Evolutionary conservation across 2,113 vertebrate species (phyloP).

Genomic region (Hyaena hyaena): DNA sequence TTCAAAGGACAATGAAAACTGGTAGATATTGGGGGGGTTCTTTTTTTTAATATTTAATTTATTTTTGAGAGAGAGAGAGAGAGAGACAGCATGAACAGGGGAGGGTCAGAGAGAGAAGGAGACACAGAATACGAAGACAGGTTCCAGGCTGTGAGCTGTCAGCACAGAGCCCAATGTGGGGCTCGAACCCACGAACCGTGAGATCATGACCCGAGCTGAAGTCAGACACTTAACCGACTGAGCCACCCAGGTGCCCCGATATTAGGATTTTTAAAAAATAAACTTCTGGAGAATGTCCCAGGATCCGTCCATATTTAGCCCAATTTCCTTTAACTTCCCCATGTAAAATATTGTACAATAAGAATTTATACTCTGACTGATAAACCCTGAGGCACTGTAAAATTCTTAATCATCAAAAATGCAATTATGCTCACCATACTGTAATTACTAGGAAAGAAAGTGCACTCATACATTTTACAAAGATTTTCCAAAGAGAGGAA

Average conservation of each 20-base stretch:
- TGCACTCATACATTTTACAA: slow-evolving; percentile 75
- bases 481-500: slow-evolving; percentile 70
- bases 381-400: slow-evolving; percentile 77
- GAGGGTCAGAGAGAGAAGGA: too few species aligned
- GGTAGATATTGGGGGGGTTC: not conserved
- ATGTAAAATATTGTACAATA: slow-evolving; percentile 68
- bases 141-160: too few species aligned
- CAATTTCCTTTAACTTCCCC: slow-evolving; percentile 51
- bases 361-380: slow-evolving; percentile 74
- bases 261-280: slow-evolving; percentile 33
- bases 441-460: slow-evolving; percentile 79
- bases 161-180: too few species aligned
- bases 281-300: slow-evolving; percentile 43
- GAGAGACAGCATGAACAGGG: too few species aligned
- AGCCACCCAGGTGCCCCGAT: too few species aligned
- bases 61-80: too few species aligned
- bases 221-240: too few species aligned
- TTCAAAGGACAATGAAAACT: slow-evolving; percentile 22
- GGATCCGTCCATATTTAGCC: slow-evolving; percentile 54
- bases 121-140: too few species aligned
- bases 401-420: slow-evolving; percentile 82
- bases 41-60: too few species aligned
- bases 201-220: too few species aligned
- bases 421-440: slow-evolving; percentile 79
- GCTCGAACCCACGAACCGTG: too few species aligned